Base-by-base conservation (phyloP, 2,888 invertebrate genomes). In the Bibio marci region DNA sequence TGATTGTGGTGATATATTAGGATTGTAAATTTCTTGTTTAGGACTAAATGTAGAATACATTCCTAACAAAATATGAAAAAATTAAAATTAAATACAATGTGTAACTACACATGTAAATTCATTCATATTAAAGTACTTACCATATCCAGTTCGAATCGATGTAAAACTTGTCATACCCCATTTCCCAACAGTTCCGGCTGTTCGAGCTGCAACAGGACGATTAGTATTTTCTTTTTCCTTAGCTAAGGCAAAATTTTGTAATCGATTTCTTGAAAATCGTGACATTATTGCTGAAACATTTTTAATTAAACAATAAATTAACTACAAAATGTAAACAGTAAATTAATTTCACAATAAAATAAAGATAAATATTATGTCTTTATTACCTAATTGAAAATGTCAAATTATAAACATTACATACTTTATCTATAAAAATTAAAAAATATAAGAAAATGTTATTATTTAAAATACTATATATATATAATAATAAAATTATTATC, bases 91-190 rank as follows among this genome's bases (percentile, higher is more conserved):
- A n/a, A n/a, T n/a, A 27, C 18, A 22, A 22, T 22, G 22, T 22
- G 4, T 22, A 22, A 22, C 4, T 22, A 8, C 8, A 22, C 4
- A 6, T 22, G 22, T 22, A 22, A 22, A 22, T 22, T 22, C 5
- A 22, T 22, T 35, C 17, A 3, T 37, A 18, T 38, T 30, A 45
- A 35, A 11, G 12, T 4, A 17, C 28, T 28, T 25, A 42, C 33
- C 22, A 35, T 39, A 33, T 13, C 14, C 28, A 5, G 35, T 86
- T 52, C 90, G 70, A 45, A 88, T 80, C 4, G 88, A 88, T 18
- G 90, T 90, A 62, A 88, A 90, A 46, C 88, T 87, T 53, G 88
- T 88, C 59, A 86, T 85, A 49, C 90, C 90, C 88, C 90, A 91
- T 69, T 88, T 85, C 49, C 90, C 90, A 48, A 90, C 80, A 26